These are phyloP conservation scores for Cynocephalus volans DNA, from an alignment of 2,113 vertebrate genomes.

Conservation along the genomic window DNA sequence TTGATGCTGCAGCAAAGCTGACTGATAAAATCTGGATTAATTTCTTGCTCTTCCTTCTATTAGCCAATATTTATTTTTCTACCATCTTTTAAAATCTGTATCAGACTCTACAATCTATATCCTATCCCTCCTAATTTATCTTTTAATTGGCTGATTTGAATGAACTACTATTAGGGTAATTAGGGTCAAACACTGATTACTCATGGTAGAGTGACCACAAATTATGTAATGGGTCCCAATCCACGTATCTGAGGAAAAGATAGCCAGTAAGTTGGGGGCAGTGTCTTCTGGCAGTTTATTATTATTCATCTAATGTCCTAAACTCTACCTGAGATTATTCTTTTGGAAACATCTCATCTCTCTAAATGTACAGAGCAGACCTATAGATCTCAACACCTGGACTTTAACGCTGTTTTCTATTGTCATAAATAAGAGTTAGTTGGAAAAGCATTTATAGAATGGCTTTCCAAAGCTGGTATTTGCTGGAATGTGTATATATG, in stretches of 20 bases:
- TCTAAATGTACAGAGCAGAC: not conserved
- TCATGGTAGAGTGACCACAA: not conserved
- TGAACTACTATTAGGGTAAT: not conserved
- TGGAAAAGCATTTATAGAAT: not conserved
- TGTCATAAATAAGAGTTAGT: not conserved
- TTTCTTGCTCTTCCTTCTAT: not conserved
- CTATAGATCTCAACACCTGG: not conserved
- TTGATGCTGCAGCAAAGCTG: not conserved
- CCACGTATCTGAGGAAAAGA: not conserved
- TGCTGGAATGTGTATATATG: not conserved
- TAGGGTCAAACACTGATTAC: not conserved
- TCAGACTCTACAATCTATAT: not conserved
- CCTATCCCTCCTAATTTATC: not conserved
- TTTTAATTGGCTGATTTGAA: not conserved
- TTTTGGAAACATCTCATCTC: constrained; percentile 22
- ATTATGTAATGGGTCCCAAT: not conserved
- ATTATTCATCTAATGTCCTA: not conserved
- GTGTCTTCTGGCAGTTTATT: not conserved
- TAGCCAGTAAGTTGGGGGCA: not conserved
- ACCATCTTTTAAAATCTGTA: constrained; percentile 13
- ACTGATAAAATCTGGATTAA: not conserved
- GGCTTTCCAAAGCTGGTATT: not conserved
- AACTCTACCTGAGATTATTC: not conserved
- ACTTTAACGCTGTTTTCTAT: not conserved
- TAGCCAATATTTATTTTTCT: not conserved